Percentiles rank a stretch among this genome's conserved stretches.
Evolutionary conservation across 2,797 vertebrate species (phyloP).

Genomic region (Rousettus madagascariensis): DNA sequence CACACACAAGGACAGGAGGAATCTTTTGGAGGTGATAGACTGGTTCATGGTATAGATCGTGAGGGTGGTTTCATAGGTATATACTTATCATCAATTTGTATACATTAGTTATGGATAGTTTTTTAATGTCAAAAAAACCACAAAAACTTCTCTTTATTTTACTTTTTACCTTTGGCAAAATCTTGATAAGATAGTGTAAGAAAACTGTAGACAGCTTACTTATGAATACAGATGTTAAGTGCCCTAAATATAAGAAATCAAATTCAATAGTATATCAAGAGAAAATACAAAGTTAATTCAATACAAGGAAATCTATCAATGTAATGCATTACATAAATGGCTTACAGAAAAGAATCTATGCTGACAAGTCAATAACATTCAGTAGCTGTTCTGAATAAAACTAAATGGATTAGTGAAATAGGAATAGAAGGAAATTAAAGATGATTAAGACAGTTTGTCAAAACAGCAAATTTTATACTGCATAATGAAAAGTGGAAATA

Average conservation of each 20-base stretch:
- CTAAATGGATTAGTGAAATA: not conserved
- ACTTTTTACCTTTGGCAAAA: not conserved
- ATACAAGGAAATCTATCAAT: not conserved
- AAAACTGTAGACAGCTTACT: not conserved
- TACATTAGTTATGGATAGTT: not conserved
- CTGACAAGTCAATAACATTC: constrained; percentile 1
- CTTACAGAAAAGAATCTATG: not conserved
- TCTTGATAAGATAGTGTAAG: not conserved
- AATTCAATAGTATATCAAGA: not conserved
- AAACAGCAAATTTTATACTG: not conserved
- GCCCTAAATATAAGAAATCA: not conserved
- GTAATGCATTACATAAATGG: not conserved
- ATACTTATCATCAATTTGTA: not conserved
- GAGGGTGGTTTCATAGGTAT: not conserved
- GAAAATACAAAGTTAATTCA: not conserved
- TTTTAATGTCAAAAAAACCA: not conserved
- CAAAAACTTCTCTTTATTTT: not conserved
- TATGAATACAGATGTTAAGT: not conserved
- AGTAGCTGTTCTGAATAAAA: not conserved
- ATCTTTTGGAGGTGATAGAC: not conserved
- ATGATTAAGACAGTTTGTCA: not conserved
- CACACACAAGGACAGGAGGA: not conserved
- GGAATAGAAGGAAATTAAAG: not conserved
- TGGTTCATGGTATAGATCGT: not conserved
- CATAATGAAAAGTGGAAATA: not conserved